These are phyloP conservation scores for Zonotrichia leucophrys DNA, from an alignment of 2,113 vertebrate species.

Conservation along the genomic window DNA sequence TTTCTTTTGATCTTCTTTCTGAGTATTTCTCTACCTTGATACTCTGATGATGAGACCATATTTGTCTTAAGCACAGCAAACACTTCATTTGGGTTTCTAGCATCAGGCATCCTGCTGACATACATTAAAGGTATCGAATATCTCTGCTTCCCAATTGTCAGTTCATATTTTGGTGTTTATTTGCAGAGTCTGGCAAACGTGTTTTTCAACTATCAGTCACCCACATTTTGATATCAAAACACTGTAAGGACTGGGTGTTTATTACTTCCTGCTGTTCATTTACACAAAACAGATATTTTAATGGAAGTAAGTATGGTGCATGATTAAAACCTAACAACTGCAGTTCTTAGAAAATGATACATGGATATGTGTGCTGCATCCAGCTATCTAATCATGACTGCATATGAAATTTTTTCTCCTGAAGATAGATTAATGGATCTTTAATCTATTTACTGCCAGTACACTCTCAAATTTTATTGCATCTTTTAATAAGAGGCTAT, in stretches of 20 bases:
- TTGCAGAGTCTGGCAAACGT: not conserved
- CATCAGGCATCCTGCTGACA: not conserved
- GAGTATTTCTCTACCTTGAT: slow-evolving; percentile 37
- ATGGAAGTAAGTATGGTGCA: not conserved
- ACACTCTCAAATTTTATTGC: slow-evolving; percentile 51
- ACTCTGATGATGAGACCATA: not conserved
- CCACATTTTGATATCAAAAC: not conserved
- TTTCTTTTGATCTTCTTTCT: slow-evolving; percentile 51
- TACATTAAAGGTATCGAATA: not conserved
- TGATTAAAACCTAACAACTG: slow-evolving; percentile 15
- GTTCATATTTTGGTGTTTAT: slow-evolving; percentile 48
- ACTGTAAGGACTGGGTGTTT: not conserved
- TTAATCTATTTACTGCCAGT: slow-evolving; percentile 54
- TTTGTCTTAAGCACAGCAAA: slow-evolving; percentile 31
- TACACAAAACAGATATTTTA: slow-evolving; percentile 4
- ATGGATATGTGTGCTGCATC: not conserved
- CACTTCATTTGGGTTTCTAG: slow-evolving; percentile 14
- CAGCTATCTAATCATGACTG: not conserved
- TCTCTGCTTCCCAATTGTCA: slow-evolving; percentile 31
- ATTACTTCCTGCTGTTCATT: slow-evolving; percentile 21
- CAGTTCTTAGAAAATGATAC: not conserved
- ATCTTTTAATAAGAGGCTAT: slow-evolving; percentile 50
- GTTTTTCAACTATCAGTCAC: not conserved
- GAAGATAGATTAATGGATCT: slow-evolving; percentile 43
- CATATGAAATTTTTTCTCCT: slow-evolving; percentile 24